A percentile compares a stretch with the other conserved stretches of the same genome.
These are phyloP conservation scores for Hydrolagus affinis DNA, from an alignment of 2,113 vertebrate genomes.

Conservation along the genomic window DNA sequence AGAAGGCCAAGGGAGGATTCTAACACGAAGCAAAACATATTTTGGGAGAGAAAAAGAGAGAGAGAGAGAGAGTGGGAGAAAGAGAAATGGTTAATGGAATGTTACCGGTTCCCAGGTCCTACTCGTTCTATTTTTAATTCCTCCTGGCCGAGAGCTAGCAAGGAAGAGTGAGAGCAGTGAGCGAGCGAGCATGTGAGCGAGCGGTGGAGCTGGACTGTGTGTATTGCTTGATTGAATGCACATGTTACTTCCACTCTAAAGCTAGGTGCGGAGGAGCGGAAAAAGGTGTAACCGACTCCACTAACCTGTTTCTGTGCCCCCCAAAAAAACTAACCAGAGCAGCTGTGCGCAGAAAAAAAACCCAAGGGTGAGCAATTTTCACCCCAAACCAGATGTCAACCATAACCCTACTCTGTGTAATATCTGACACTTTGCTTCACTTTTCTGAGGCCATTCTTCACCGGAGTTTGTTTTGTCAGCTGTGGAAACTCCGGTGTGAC, in stretches of 20 bases:
- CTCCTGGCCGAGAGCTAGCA: too few species aligned
- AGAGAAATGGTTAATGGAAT: neutral
- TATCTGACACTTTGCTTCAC: slow-evolving; percentile 73
- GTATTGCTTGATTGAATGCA: slow-evolving; percentile 58
- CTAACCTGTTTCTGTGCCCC: slow-evolving; percentile 63
- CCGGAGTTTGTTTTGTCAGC: slow-evolving; percentile 73
- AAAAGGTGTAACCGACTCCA: slow-evolving; percentile 51
- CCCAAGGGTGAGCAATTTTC: slow-evolving; percentile 42
- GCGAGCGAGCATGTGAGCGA: neutral
- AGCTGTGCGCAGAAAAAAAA: slow-evolving; percentile 60
- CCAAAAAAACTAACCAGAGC: slow-evolving; percentile 62
- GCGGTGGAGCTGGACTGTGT: slow-evolving; percentile 37
- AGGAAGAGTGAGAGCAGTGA: too few species aligned
- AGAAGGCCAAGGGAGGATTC: neutral
- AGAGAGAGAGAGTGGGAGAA: neutral
- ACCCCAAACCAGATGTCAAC: slow-evolving; percentile 65
- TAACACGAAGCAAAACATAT: neutral
- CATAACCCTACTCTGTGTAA: slow-evolving; percentile 65
- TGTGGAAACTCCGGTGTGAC: slow-evolving; percentile 71
- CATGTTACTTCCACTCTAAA: slow-evolving; percentile 48
- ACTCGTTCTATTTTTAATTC: too few species aligned
- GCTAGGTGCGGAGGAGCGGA: slow-evolving; percentile 38
- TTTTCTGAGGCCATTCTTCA: slow-evolving; percentile 75
- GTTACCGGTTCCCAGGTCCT: too few species aligned
- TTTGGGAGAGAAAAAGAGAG: too few species aligned